Base-by-base conservation (phyloP, 2,113 vertebrate genomes). In the Crocuta crocuta region DNA sequence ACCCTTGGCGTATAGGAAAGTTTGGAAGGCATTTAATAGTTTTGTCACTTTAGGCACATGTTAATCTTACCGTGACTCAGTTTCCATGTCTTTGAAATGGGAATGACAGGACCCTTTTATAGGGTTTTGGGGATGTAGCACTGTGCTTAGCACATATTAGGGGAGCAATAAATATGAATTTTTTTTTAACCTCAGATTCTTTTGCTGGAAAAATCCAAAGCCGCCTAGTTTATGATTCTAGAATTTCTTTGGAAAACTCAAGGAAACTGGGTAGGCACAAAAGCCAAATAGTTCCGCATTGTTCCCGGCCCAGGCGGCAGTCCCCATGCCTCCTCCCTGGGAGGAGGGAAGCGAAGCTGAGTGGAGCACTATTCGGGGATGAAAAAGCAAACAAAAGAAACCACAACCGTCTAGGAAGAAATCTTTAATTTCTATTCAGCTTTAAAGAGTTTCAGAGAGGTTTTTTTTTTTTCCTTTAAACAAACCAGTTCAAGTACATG, bases 401-500 rank as follows among this genome's bases (percentile, higher is more conserved):
- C 95, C 43, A 98, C 96, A 96, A 91, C 89, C 78, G 94, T 98
- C 94, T 99, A 99, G 98, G 99, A 99, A 99, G 98, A 98, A 98
- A 99, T 98, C 98, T 99, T 99, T 99, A 99, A 99, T 99, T 98
- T 98, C 98, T 98, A 98, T 97, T 99, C 95, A 98, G 98, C 97
- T 98, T 99, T 98, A 98, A 99, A 99, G 99, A 98, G 96, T 98
- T 98, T 97, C 96, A 98, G 98, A 98, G 98, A 97, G 97, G 50
- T 98, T 98, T 98, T 97, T 97, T 97, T 94, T 98, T 97, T 98
- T 97, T 55, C 93, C 97, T 99, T 98, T 99, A 98, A 99, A 99
- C 98, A 99, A 99, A 99, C 98, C 98, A 98, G 98, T 98, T 97
- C 98, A 98, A 99, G 98, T 99, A 99, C 99, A 99, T 99, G 99